Conservation (phyloP, 2,888 invertebrate genomes). For the Hemithea aestivaria region DNA sequence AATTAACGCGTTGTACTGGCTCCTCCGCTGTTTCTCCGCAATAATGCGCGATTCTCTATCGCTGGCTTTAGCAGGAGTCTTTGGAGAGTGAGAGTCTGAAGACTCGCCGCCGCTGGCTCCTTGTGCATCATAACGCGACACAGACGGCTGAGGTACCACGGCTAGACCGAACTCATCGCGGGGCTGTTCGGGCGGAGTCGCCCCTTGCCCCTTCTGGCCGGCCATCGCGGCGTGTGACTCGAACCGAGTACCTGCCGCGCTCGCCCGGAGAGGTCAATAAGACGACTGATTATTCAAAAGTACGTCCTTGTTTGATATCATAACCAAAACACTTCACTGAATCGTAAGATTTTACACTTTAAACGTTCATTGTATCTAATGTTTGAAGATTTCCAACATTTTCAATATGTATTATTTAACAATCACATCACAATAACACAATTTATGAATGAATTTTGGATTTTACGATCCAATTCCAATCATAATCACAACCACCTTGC, state of each 20-base stretch:
- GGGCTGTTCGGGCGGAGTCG: slow-evolving; percentile 15
- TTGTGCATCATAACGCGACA: slow-evolving; percentile 42
- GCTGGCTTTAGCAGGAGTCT: slow-evolving; percentile 76
- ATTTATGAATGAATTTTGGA: slow-evolving; percentile 2
- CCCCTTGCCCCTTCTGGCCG: slow-evolving; percentile 39
- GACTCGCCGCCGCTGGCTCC: slow-evolving; percentile 57
- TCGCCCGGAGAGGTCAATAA: slow-evolving; percentile 57
- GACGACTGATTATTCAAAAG: slow-evolving; percentile 34
- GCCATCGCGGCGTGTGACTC: slow-evolving; percentile 45
- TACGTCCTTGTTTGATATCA: slow-evolving; percentile 45
- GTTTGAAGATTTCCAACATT: slow-evolving; percentile 1
- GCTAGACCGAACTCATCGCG: slow-evolving; percentile 48
- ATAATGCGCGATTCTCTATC: slow-evolving; percentile 90
- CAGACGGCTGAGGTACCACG: slow-evolving; percentile 43
- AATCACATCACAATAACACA: slow-evolving; percentile 4
- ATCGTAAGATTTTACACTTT: slow-evolving; percentile 5
- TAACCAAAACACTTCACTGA: slow-evolving; percentile 34
- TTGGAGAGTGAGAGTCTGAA: slow-evolving; percentile 66
- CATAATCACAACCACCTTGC: slow-evolving; percentile 12
- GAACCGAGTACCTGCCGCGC: slow-evolving; percentile 43
- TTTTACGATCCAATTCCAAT: neutral
- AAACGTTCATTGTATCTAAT: neutral
- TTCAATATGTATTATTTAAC: neutral
- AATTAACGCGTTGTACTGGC: slow-evolving; percentile 92
- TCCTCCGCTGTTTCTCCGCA: slow-evolving; percentile 94